Evolutionary conservation across 2,113 vertebrate species (phyloP), one percentile per base, ranked within the genome.

Genomic region (Pardalotus punctatus): DNA sequence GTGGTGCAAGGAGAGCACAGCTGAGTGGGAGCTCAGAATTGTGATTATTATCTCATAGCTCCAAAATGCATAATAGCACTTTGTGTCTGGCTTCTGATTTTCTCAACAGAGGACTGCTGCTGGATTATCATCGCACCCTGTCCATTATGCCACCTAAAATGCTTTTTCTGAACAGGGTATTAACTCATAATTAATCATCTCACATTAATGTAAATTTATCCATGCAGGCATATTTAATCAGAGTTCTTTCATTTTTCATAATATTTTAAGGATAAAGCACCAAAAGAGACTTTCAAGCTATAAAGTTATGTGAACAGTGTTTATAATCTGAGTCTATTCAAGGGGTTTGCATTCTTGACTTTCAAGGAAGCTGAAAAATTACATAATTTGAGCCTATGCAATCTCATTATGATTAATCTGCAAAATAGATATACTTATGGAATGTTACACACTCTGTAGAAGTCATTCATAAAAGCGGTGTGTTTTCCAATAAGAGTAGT

Each of bases 261-360:
- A 96, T 95, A 97, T 96, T 97, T 97, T 97, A 97, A 96, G 96
- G 97, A 96, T 56, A 96, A 81, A 96, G 81, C 45, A 94, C 69
- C 92, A 84, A 97, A 94, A 91, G 40, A 97, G 61, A 81, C 57
- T 88, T 95, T 65, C 42, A 96, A 95, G 90, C 94, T 89, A 90
- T 67, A 43, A 97, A 94, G 92, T 95, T 97, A 73, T 72, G 90
- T 45, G 73, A 95, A 87, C 43, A 87, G 51, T 95, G 71, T 96
- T 96, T 97, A 81, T 93, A 94, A 92, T 92, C 78, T 86, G 31
- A 95, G 36, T 42, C 69, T 86, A n/a, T 88, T 94, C 83, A 86
- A 76, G 47, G 14, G 9, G 61, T 93, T 95, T 3, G 4, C 92
- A 92, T 87, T 94, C 64, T 69, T 62, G 48, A 47, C 67, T 96